Evolutionary conservation across 2,797 vertebrate genomes (phyloP).

Genomic region (Lophotriccus pileatus): DNA sequence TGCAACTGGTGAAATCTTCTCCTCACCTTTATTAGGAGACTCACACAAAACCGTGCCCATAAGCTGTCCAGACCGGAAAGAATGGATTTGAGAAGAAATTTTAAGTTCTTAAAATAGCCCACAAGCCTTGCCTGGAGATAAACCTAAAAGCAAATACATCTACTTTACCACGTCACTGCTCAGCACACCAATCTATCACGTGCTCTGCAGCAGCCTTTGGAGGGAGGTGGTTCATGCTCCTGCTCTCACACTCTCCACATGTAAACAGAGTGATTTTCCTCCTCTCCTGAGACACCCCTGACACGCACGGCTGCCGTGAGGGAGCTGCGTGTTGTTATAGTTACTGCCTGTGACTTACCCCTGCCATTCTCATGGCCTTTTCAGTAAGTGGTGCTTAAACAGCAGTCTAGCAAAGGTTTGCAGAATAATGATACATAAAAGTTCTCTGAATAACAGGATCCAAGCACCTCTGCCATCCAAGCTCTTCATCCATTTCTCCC

Average conservation of each 20-base stretch:
- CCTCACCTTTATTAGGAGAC: not conserved
- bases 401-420: not conserved
- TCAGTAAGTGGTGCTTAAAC: not conserved
- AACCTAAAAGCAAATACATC: not conserved
- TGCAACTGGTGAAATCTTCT: not conserved
- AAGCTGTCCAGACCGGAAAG: not conserved
- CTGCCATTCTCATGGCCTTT: constrained; percentile 12
- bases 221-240: not conserved
- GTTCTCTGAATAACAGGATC: not conserved
- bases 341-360: constrained; percentile 60
- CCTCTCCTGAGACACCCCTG: not conserved
- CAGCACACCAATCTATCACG: not conserved
- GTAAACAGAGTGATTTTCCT: not conserved
- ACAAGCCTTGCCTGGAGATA: not conserved
- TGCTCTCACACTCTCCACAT: not conserved
- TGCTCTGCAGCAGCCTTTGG: not conserved
- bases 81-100: not conserved
- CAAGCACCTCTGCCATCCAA: rapidly evolving
- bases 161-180: not conserved
- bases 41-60: not conserved
- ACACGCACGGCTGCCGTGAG: not conserved
- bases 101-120: not conserved
- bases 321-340: constrained; percentile 61
- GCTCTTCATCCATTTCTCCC: not conserved
- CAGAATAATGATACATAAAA: not conserved